A percentile compares a stretch with the other conserved stretches of the same genome.
phyloP scores from a whole-genome alignment of 1,140 invertebrate genomes.

The Zaprionus vittiger region DNA sequence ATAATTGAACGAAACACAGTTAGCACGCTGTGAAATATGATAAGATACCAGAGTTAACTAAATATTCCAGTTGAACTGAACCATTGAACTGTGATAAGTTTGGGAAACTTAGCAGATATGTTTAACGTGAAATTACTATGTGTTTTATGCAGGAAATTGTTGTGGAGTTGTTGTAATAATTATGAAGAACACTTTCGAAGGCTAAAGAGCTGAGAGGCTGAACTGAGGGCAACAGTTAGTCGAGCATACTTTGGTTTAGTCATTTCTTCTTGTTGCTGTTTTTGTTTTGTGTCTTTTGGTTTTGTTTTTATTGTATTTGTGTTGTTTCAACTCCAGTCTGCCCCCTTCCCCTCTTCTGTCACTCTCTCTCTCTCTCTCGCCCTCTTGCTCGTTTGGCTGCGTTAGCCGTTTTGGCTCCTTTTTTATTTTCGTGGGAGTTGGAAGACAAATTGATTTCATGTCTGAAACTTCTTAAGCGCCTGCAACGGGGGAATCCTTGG shows the following conservation, averaged over 20 bases:
- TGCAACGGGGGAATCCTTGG: constrained; percentile 69
- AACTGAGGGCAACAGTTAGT: not conserved
- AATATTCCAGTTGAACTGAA: not conserved
- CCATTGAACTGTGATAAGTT: not conserved
- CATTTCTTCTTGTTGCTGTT: not conserved
- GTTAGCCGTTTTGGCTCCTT: constrained; percentile 57
- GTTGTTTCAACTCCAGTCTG: not conserved
- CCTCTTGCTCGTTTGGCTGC: constrained; percentile 31
- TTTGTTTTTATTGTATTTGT: constrained; percentile 11
- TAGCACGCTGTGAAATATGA: not conserved
- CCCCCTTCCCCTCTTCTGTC: not conserved
- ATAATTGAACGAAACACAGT: not conserved
- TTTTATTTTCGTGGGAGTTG: constrained; percentile 80
- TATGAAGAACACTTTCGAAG: not conserved
- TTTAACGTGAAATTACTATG: not conserved
- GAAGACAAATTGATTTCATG: constrained; percentile 83
- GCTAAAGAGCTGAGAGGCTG: not conserved
- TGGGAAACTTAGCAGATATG: not conserved
- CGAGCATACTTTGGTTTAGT: not conserved
- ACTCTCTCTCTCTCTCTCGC: too few relatives aligned
- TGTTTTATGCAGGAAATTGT: not conserved
- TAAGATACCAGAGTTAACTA: not conserved
- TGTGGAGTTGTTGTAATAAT: too few relatives aligned
- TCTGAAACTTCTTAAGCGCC: constrained; percentile 82
- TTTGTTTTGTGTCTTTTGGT: not conserved